Percentiles rank a stretch among this genome's conserved stretches.
These are phyloP conservation scores for Drosophila sturtevanti DNA, from an alignment of 1,140 invertebrate genomes.

Conservation along the genomic window DNA sequence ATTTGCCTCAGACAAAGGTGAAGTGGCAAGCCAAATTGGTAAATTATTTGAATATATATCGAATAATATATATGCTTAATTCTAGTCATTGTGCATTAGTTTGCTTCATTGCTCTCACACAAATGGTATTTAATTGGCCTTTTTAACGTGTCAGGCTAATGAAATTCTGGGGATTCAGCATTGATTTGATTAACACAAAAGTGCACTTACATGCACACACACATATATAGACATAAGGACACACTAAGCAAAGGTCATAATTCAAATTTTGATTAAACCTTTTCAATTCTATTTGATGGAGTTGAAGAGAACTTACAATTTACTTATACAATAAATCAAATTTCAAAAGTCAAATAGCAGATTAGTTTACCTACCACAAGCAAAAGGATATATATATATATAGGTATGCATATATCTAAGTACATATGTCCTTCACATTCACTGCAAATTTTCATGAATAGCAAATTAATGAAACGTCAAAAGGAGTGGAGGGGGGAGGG, in stretches of 20 bases:
- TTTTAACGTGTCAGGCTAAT: background rate
- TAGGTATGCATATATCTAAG: too few species aligned
- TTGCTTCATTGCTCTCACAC: too few species aligned
- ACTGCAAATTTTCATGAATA: background rate
- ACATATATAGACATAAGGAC: background rate
- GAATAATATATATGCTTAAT: background rate
- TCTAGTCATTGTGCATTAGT: too few species aligned
- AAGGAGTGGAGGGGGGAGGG: too few species aligned
- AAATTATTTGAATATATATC: background rate
- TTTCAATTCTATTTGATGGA: background rate
- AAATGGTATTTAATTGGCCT: background rate
- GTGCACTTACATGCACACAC: background rate
- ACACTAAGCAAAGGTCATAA: too few species aligned
- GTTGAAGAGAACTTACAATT: background rate
- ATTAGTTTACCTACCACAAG: background rate
- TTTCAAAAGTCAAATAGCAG: background rate
- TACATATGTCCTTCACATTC: too few species aligned
- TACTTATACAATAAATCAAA: background rate
- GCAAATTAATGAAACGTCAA: constrained; percentile 1
- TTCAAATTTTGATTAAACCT: background rate
- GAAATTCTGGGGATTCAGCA: background rate
- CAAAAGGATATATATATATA: too few species aligned
- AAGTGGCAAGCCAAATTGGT: background rate
- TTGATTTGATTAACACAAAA: background rate
- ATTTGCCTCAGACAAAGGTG: background rate